Evolutionary conservation across 2,797 vertebrate species (phyloP).

Genomic region (Enteromius mattozi): DNA sequence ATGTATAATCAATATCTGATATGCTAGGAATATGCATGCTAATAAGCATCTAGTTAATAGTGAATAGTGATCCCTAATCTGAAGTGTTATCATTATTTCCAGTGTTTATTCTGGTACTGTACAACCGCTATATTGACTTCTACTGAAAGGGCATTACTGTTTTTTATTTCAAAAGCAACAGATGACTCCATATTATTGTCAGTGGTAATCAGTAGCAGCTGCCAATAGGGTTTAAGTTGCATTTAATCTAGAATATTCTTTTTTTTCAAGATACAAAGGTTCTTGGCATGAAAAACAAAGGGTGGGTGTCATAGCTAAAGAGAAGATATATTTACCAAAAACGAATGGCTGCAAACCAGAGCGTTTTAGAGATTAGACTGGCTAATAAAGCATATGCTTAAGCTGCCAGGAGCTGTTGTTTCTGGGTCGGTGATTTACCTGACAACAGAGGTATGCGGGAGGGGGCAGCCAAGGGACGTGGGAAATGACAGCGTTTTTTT

Average conservation of each 20-base stretch:
- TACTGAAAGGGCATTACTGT: background rate
- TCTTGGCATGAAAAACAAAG: conserved; percentile 59
- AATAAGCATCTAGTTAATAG: background rate
- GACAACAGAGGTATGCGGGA: conserved; percentile 70
- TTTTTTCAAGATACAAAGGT: conserved; percentile 30
- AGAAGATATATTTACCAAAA: conserved; percentile 34
- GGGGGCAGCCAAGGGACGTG: conserved; percentile 66
- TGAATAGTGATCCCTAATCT: background rate
- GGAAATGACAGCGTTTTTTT: conserved; percentile 58
- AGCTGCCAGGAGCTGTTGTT: conserved; percentile 53
- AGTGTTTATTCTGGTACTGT: too few species aligned
- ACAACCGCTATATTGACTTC: background rate
- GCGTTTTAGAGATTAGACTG: conserved; percentile 53
- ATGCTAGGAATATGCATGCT: background rate
- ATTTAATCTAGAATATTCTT: background rate
- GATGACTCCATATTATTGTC: background rate
- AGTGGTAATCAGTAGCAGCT: background rate
- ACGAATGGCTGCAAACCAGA: conserved; percentile 54
- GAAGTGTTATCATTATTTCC: background rate
- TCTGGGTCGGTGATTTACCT: conserved; percentile 66
- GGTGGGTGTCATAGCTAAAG: conserved; percentile 59
- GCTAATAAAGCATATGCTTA: conserved; percentile 51
- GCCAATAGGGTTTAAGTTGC: background rate
- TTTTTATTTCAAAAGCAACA: conserved; percentile 1
- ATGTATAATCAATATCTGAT: background rate